Percentiles rank a stretch among this genome's conserved stretches.
phyloP scores from a whole-genome alignment of 2,797 vertebrate genomes.

The Tapirus indicus region DNA sequence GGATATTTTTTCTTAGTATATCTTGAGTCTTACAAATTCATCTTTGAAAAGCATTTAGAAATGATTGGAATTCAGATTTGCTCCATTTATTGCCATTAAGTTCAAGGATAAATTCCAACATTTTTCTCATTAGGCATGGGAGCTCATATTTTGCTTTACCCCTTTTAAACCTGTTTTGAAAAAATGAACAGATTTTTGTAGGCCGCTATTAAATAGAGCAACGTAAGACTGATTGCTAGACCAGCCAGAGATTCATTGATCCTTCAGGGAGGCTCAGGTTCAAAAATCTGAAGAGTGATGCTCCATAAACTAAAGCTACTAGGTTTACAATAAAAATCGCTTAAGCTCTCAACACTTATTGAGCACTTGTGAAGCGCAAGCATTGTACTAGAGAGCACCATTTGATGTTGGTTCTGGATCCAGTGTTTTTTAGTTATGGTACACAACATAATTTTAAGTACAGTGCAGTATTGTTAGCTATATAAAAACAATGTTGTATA shows the following conservation, averaged over 20 bases:
- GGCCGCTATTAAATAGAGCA: neutral
- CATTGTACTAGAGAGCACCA: neutral
- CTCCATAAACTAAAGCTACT: neutral
- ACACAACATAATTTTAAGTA: neutral
- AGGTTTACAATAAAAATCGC: neutral
- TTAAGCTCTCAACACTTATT: neutral
- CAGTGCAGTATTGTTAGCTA: neutral
- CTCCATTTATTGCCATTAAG: neutral
- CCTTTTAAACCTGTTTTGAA: neutral
- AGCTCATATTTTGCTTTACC: neutral
- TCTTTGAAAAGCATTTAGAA: conserved; percentile 36
- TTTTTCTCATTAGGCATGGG: neutral
- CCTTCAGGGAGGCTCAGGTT: neutral
- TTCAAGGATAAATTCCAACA: neutral
- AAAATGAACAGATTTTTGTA: neutral
- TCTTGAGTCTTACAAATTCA: neutral
- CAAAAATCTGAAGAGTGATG: neutral
- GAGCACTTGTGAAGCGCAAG: neutral
- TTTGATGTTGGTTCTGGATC: neutral
- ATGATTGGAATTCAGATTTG: neutral
- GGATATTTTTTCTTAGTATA: neutral
- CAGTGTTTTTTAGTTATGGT: neutral
- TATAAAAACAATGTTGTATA: neutral
- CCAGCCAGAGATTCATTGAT: neutral
- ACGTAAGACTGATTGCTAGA: neutral